Conservation (phyloP, 2,797 vertebrate species). For the Mus minutoides region DNA sequence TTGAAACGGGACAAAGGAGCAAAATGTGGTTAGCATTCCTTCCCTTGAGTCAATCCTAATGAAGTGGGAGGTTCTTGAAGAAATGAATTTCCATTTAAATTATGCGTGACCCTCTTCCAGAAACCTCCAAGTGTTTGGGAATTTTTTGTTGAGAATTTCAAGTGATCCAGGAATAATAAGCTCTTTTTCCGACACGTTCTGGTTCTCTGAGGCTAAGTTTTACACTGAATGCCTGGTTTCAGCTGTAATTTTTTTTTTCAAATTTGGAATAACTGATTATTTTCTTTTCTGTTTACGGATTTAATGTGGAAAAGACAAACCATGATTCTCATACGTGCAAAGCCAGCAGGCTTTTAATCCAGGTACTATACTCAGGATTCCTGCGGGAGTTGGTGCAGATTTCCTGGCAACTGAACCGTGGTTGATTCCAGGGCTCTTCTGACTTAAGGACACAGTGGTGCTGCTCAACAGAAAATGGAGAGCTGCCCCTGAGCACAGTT, state of each 20-base stretch:
- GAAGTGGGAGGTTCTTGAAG: slow-evolving; percentile 81
- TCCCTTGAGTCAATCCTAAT: slow-evolving; percentile 81
- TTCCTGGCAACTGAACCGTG: slow-evolving; percentile 72
- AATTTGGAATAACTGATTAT: slow-evolving; percentile 59
- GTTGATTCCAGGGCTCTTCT: slow-evolving; percentile 70
- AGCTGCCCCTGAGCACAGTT: neutral
- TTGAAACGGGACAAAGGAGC: slow-evolving; percentile 74
- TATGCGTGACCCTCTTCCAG: slow-evolving; percentile 79
- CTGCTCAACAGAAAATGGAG: slow-evolving; percentile 58
- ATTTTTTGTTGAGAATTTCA: slow-evolving; percentile 80
- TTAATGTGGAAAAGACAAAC: slow-evolving; percentile 70
- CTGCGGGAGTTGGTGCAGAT: slow-evolving; percentile 61
- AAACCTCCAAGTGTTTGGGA: slow-evolving; percentile 77
- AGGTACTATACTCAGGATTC: slow-evolving; percentile 62
- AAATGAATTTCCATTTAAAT: slow-evolving; percentile 84
- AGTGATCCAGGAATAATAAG: slow-evolving; percentile 75
- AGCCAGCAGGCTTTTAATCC: slow-evolving; percentile 68
- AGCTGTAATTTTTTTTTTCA: slow-evolving; percentile 28
- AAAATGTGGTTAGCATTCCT: slow-evolving; percentile 79
- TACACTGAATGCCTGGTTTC: slow-evolving; percentile 59
- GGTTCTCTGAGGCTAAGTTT: slow-evolving; percentile 66
- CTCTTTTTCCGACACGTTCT: slow-evolving; percentile 62
- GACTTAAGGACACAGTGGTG: slow-evolving; percentile 78
- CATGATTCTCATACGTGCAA: slow-evolving; percentile 60
- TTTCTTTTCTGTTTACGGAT: slow-evolving; percentile 65